Evolutionary conservation across 2,888 invertebrate genomes (phyloP).

Genomic region (Pristionchus arcanus): DNA sequence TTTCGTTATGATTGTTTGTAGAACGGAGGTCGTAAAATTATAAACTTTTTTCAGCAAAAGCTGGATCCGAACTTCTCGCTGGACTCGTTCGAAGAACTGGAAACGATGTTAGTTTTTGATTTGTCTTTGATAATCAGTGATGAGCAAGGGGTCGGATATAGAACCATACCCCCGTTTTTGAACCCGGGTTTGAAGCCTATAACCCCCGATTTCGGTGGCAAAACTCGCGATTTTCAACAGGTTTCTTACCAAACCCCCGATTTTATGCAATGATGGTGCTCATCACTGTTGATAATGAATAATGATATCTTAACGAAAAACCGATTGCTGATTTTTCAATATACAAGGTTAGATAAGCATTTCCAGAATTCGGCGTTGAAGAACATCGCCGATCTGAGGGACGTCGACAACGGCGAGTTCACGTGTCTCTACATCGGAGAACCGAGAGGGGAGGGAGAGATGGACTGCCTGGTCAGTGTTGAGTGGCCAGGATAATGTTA

Average conservation of each 20-base stretch:
- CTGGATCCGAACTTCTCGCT: slow-evolving; percentile 47
- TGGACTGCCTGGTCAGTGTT: slow-evolving; percentile 22
- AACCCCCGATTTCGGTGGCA: no score
- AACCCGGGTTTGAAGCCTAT: no score
- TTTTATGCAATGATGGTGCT: no score
- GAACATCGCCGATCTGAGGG: slow-evolving; percentile 42
- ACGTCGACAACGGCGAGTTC: slow-evolving; percentile 33
- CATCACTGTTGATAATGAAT: no score
- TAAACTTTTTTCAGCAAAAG: slow-evolving; percentile 12
- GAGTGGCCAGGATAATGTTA: no score
- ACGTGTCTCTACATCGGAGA: slow-evolving; percentile 45
- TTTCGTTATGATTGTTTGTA: background rate
- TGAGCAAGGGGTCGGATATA: no score
- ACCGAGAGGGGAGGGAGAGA: background rate
- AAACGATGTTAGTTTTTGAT: slow-evolving; percentile 22
- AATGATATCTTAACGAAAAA: no score
- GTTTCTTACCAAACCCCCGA: no score
- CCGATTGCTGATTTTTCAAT: no score
- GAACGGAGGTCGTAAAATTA: background rate
- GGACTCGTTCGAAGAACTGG: slow-evolving; percentile 43
- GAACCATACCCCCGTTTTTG: no score
- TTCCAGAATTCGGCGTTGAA: slow-evolving; percentile 12
- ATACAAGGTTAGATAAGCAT: background rate
- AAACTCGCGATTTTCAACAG: no score
- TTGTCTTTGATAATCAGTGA: background rate